Base-by-base conservation (phyloP, 2,113 vertebrate species). In the Carlito syrichta region DNA sequence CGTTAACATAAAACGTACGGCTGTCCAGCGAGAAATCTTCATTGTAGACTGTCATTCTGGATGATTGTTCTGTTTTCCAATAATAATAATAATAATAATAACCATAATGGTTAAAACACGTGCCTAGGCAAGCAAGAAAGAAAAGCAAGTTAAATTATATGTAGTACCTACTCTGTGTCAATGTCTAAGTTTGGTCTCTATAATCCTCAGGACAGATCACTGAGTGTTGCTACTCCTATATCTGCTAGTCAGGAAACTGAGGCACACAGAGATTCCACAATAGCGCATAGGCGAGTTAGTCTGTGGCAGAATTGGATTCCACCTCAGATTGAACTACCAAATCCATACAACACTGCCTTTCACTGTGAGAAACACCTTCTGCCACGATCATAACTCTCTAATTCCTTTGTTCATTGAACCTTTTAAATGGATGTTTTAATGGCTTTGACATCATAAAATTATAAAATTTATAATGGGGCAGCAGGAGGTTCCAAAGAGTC, bases 1-100 rank as follows among this genome's bases (percentile, higher is more conserved):
- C 0, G 0, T 98, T 95, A 98, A 92, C 95, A 83, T 11, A 11
- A 23, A 50, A 13, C 77, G 16, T 6, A 30, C 27, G 32, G 43
- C 56, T 71, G 17, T 73, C 66, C 50, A 52, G 63, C 43, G 23
- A 76, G 85, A 85, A 66, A 66, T 5, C 45, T 71, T 86, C 60
- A 14, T 23, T 71, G 68, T 50, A 56, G 9, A 38, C 0, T 11
- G 20, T 50, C 54, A 32, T 83, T 81, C 32, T 48, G 35, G 82
- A 71, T 19, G 27, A 68, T 2, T 4, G 10, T 56, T 95, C 45
- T 56, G 43, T 68, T 87, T 92, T 48, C 91, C 11, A 4, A 19
- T n/a, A n/a, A n/a, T n/a, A 35, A n/a, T n/a, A n/a, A n/a, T n/a
- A n/a, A n/a, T n/a, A 45, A 27, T 30, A 45, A 27, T 25, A 62